Evolutionary conservation across 2,797 vertebrate genomes (phyloP).

Genomic region (Pipistrellus pipistrellus): DNA sequence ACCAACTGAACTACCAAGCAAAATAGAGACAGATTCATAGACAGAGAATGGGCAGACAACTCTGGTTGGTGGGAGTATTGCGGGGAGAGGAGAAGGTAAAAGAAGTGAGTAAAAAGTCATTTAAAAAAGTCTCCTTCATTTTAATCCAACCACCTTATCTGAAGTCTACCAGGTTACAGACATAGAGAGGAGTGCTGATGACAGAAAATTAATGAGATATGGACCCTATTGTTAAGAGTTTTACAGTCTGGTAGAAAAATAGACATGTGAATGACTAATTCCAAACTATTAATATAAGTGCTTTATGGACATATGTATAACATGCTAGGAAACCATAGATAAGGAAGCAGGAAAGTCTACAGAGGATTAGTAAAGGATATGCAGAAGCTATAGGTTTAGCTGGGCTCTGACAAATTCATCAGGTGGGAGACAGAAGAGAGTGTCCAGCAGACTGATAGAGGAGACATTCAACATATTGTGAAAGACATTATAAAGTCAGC

Average conservation of each 20-base stretch:
- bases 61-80: background rate
- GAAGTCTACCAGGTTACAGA: background rate
- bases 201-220: background rate
- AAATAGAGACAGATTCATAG: background rate
- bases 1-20: background rate
- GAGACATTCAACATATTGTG: background rate
- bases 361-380: background rate
- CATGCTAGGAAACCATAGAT: background rate
- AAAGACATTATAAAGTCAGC: background rate
- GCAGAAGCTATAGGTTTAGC: background rate
- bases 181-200: background rate
- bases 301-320: background rate
- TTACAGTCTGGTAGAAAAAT: constrained; percentile 8
- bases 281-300: background rate
- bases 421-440: background rate
- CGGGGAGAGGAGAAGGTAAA: background rate
- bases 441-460: rapidly evolving
- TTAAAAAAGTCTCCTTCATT: background rate
- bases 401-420: background rate
- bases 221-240: background rate
- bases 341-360: background rate
- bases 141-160: background rate
- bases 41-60: background rate
- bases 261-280: background rate
- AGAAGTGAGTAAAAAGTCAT: background rate